Evolutionary conservation across 53 echinoderm and acorn worm species (phyloP), one percentile per base, ranked within the genome.

Genomic region (Crossaster papposus): DNA sequence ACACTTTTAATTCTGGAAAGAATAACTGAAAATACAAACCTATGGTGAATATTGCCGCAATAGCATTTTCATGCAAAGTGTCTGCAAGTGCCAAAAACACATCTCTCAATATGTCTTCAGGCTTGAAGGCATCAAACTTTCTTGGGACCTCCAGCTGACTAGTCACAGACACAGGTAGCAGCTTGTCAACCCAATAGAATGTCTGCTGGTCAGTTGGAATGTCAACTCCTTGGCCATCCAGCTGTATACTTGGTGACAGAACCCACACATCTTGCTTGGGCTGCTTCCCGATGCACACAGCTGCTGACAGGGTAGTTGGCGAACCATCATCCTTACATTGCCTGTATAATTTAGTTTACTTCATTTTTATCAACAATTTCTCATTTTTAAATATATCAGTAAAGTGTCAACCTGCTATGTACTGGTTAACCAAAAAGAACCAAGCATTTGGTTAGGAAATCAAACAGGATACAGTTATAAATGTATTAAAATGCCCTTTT

Each of bases 1-100:
- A 44, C 44, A 44, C 44, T 7, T 5, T 44, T 9, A 5, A 44
- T 44, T 5, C 9, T 44, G 44, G 44, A 44, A 44, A 9, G 44
- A 44, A 9, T 44, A 44, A 44, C 44, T 1, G 5, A 7, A 7
- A 44, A 44, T 71, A 71, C 71, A 29, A 71, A 71, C 71, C 71
- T 29, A 71, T 30, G 3, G 71, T 71, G 32, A 71, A 71, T 30
- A 71, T 30, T 14, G 9, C 71, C 14, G 71, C 71, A 4, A 71
- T 71, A 30, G 71, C 71, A 71, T 71, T 71, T 71, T 71, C 71
- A 28, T 71, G 71, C 24, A 71, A 13, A 29, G 71, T 71, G n/a
- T 71, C 71, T 71, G 71, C 26, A 7, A 71, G 71, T 4, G 71
- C 29, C 30, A 24, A 13, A 71, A 71, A 71, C 12, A 71, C 32